Evolutionary conservation across 2,113 vertebrate genomes (phyloP).

Genomic region (Lonchura striata): DNA sequence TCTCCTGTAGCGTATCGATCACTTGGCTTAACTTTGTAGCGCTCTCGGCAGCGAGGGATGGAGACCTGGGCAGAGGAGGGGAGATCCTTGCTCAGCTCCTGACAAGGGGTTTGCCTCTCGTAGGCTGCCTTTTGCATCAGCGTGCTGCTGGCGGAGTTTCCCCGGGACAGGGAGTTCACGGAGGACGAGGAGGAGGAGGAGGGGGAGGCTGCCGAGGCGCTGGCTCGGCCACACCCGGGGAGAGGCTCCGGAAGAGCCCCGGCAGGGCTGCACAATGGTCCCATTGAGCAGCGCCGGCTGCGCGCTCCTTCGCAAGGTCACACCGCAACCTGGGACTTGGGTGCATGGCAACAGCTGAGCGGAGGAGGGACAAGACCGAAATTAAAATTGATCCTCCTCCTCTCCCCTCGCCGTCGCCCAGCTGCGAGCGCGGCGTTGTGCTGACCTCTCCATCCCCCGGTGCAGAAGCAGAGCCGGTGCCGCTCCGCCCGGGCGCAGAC

Average conservation of each 20-base stretch:
- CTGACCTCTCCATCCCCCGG: neutral
- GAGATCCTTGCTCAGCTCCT: conserved; percentile 46
- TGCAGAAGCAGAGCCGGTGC: neutral
- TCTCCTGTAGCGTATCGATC: conserved; percentile 53
- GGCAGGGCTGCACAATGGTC: conserved; percentile 56
- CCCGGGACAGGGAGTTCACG: conserved; percentile 46
- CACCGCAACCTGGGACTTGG: conserved; percentile 45
- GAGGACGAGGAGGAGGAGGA: conserved; percentile 28
- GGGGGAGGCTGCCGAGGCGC: conserved; percentile 26
- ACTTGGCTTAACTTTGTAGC: conserved; percentile 72
- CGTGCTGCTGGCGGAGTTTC: conserved; percentile 64
- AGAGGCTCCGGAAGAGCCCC: conserved; percentile 48
- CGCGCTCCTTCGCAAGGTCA: conserved; percentile 71
- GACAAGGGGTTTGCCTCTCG: conserved; percentile 60
- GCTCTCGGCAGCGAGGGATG: conserved; percentile 15
- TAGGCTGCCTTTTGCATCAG: conserved; percentile 36
- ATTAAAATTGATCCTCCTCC: conserved; percentile 6
- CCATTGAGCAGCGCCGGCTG: conserved; percentile 57
- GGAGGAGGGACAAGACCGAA: conserved; percentile 53
- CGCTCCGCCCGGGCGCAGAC: neutral
- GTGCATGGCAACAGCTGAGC: conserved; percentile 43
- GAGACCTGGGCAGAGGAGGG: conserved; percentile 27
- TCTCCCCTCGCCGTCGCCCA: neutral
- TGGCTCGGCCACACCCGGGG: conserved; percentile 60
- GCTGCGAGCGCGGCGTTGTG: neutral